A percentile compares a stretch with the other conserved stretches of the same genome.
These are phyloP conservation scores for Oryzias celebensis DNA, from an alignment of 2,113 vertebrate genomes.

Conservation along the genomic window DNA sequence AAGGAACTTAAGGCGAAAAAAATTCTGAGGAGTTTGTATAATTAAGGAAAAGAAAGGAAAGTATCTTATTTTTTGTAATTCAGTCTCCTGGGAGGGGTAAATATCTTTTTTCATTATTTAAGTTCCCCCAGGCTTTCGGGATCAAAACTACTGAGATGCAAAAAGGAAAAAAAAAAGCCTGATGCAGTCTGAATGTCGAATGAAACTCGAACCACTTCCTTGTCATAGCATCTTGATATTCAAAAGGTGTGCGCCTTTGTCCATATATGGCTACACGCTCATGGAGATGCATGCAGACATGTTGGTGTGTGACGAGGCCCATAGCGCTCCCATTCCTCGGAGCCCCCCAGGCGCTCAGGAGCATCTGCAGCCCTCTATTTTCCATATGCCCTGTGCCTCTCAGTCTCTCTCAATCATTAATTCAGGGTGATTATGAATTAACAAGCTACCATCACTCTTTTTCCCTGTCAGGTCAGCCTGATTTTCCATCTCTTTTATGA, in stretches of 20 bases:
- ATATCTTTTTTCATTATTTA: slow-evolving; percentile 50
- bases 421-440: slow-evolving; percentile 76
- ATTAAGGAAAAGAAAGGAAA: slow-evolving; percentile 7
- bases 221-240: slow-evolving; percentile 28
- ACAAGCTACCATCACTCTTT: slow-evolving; percentile 59
- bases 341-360: slow-evolving; percentile 44
- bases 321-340: slow-evolving; percentile 49
- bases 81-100: slow-evolving; percentile 34
- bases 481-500: slow-evolving; percentile 39
- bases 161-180: slow-evolving; percentile 5
- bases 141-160: slow-evolving; percentile 23
- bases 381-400: slow-evolving; percentile 70
- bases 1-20: slow-evolving; percentile 26
- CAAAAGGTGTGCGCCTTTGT: background rate
- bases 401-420: slow-evolving; percentile 71
- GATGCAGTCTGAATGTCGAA: slow-evolving; percentile 28
- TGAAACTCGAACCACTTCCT: slow-evolving; percentile 28
- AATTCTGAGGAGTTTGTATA: slow-evolving; percentile 10
- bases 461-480: slow-evolving; percentile 31
- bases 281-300: slow-evolving; percentile 34
- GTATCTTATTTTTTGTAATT: slow-evolving; percentile 17
- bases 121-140: slow-evolving; percentile 25
- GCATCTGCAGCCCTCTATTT: slow-evolving; percentile 70
- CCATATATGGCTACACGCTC: slow-evolving; percentile 16
- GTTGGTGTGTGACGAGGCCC: slow-evolving; percentile 47